Evolutionary conservation across 53 echinoderm and acorn worm species (phyloP).

Genomic region (Patiria pectinifera): DNA sequence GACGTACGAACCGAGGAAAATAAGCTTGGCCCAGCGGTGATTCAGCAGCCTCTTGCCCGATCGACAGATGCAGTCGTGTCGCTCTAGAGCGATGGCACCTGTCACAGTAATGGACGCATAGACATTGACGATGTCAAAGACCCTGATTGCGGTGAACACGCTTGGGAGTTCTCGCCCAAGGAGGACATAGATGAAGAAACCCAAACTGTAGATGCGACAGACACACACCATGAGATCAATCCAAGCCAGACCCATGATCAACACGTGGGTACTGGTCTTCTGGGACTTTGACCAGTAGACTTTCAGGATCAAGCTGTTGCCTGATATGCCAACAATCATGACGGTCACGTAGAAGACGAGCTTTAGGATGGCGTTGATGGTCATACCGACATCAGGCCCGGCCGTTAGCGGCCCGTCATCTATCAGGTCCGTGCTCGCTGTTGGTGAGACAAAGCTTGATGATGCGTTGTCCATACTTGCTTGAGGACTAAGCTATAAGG

Average conservation of each 20-base stretch:
- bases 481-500: background rate
- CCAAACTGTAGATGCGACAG: background rate
- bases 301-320: conserved; percentile 8
- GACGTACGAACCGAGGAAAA: background rate
- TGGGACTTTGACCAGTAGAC: conserved; percentile 21
- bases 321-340: conserved; percentile 17
- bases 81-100: conserved; percentile 19
- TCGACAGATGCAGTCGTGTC: conserved; percentile 36
- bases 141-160: background rate
- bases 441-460: background rate
- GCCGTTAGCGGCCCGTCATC: background rate
- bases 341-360: conserved; percentile 36
- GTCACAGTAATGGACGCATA: background rate
- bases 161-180: background rate
- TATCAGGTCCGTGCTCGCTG: background rate
- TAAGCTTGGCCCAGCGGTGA: background rate
- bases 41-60: background rate
- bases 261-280: conserved; percentile 26
- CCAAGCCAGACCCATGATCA: conserved; percentile 34
- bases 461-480: background rate
- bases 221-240: conserved; percentile 12
- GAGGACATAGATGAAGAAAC: background rate
- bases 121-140: conserved; percentile 17
- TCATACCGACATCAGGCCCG: conserved; percentile 20
- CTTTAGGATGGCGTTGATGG: conserved; percentile 37